Percentiles rank a stretch among this genome's conserved stretches.
These are phyloP conservation scores for Meiosimyza decipiens DNA, from an alignment of 2,888 invertebrate genomes.

Conservation along the genomic window DNA sequence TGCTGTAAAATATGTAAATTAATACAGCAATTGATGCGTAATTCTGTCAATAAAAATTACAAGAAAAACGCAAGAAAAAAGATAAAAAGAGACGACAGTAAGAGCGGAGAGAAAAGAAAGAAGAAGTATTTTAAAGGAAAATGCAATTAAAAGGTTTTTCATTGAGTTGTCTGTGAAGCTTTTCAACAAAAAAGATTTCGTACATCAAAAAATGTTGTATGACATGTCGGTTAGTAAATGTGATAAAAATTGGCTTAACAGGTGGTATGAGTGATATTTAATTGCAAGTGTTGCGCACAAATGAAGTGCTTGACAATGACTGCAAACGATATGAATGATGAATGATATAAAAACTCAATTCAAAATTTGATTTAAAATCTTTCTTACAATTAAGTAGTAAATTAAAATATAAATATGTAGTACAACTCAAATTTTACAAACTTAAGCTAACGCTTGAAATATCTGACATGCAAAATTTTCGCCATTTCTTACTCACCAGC, in stretches of 20 bases:
- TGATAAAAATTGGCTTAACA: not conserved
- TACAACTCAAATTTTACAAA: too few species aligned
- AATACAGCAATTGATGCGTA: slow-evolving; percentile 57
- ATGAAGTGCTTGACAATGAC: not conserved
- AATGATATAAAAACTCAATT: not conserved
- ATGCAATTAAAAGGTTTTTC: too few species aligned
- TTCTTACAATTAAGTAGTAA: not conserved
- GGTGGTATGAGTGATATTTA: not conserved
- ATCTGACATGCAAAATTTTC: slow-evolving; percentile 30
- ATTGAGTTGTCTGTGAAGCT: too few species aligned
- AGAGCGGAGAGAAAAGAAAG: slow-evolving; percentile 11
- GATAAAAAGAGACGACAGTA: slow-evolving; percentile 15
- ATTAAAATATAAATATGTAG: too few species aligned
- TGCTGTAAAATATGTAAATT: slow-evolving; percentile 58
- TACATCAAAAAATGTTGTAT: too few species aligned
- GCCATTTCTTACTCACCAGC: slow-evolving; percentile 54
- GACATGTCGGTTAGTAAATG: not conserved
- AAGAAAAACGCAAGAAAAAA: not conserved
- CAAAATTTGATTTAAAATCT: too few species aligned
- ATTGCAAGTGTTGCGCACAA: not conserved
- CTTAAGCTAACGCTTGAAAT: slow-evolving; percentile 38
- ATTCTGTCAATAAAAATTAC: slow-evolving; percentile 49
- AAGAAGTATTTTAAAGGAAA: too few species aligned
- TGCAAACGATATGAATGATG: not conserved
- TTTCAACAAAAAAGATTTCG: too few species aligned